A percentile compares a stretch with the other conserved stretches of the same genome.
Evolutionary conservation across 2,797 vertebrate species (phyloP).

Genomic region (Myotis findleyi): DNA sequence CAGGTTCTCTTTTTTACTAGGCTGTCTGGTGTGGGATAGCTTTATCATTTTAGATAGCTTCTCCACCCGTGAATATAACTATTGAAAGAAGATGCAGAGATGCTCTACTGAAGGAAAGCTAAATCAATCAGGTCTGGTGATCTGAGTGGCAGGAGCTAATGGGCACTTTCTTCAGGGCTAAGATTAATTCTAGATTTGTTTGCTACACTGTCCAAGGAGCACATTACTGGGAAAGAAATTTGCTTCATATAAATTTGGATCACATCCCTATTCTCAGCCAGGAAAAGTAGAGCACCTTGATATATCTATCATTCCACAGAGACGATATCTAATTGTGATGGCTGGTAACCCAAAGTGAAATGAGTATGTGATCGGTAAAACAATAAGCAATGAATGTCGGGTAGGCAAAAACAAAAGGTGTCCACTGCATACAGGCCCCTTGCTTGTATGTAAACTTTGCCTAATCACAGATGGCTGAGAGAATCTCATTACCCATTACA

Average conservation of each 20-base stretch:
- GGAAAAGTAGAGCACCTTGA: background rate
- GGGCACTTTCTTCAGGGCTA: background rate
- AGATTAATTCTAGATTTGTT: constrained; percentile 25
- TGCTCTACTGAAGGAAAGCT: background rate
- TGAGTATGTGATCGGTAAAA: background rate
- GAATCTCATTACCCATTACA: background rate
- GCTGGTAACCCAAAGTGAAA: background rate
- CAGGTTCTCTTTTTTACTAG: background rate
- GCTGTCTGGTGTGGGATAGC: background rate
- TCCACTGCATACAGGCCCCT: background rate
- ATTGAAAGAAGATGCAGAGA: background rate
- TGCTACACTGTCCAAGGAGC: background rate
- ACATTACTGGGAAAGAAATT: background rate
- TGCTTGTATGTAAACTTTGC: background rate
- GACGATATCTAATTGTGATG: background rate
- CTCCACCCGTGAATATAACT: background rate
- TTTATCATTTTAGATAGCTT: background rate
- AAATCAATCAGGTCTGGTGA: background rate
- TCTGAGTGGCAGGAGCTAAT: background rate
- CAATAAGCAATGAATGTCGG: background rate
- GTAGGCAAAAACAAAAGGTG: background rate
- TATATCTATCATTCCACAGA: background rate
- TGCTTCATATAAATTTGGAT: background rate
- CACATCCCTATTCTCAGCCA: background rate
- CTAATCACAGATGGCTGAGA: background rate